These are phyloP conservation scores for Camelus dromedarius DNA, from an alignment of 2,113 vertebrate genomes.

Conservation along the genomic window DNA sequence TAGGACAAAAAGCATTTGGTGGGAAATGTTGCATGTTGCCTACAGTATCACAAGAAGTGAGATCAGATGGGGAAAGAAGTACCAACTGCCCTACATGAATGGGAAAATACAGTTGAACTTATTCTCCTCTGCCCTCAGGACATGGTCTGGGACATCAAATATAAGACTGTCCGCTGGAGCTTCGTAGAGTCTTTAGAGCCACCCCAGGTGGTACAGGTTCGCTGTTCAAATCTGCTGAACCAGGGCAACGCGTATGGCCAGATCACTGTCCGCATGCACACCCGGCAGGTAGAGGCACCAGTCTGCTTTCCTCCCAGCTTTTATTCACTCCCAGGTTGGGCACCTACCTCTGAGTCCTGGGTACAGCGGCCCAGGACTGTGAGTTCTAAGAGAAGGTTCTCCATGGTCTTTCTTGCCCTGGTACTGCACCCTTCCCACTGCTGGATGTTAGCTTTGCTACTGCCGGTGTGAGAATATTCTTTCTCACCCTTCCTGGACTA, in stretches of 20 bases:
- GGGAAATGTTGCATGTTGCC: not conserved
- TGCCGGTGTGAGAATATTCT: not conserved
- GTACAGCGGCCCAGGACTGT: not conserved
- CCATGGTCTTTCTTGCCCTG: not conserved
- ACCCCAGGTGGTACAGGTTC: slow-evolving; percentile 92
- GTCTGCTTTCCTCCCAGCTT: not conserved
- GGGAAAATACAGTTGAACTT: not conserved
- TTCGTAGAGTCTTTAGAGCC: slow-evolving; percentile 95
- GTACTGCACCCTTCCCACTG: not conserved
- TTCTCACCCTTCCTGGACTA: not conserved
- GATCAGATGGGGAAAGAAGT: not conserved
- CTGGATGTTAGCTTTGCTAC: not conserved
- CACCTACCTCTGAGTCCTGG: not conserved
- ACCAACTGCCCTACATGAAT: not conserved
- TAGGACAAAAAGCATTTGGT: not conserved
- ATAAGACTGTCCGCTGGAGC: slow-evolving; percentile 93
- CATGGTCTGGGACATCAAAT: slow-evolving; percentile 95
- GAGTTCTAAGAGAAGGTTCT: not conserved
- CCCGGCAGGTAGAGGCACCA: slow-evolving; percentile 90
- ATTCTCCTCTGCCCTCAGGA: slow-evolving; percentile 86
- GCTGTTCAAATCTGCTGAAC: slow-evolving; percentile 90
- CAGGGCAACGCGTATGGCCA: slow-evolving; percentile 94
- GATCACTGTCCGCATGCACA: slow-evolving; percentile 96
- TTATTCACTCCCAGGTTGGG: not conserved
- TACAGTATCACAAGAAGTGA: not conserved